Evolutionary conservation across 2,797 vertebrate genomes (phyloP).

Genomic region (Chaetodon trifasciatus): DNA sequence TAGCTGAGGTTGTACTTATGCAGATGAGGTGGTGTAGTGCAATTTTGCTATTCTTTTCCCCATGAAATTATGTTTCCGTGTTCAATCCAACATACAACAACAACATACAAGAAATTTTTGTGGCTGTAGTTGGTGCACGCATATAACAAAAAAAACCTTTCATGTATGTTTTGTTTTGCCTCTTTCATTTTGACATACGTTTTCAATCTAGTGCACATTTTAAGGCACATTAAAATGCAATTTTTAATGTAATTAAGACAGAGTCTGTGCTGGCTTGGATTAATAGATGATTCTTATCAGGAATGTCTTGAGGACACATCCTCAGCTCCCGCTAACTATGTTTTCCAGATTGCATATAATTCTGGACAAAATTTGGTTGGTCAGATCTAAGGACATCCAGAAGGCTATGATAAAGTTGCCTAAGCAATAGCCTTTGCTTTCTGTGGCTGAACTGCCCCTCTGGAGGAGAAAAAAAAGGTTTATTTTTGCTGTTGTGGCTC

Average conservation of each 20-base stretch:
- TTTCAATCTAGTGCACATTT: conserved; percentile 57
- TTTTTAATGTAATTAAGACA: conserved; percentile 56
- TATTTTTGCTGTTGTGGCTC: too few relatives aligned
- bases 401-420: too few relatives aligned
- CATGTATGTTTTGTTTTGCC: conserved; percentile 20
- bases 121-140: conserved; percentile 9
- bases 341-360: conserved; percentile 37
- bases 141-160: conserved; percentile 5
- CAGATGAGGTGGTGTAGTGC: conserved; percentile 20
- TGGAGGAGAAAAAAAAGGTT: not conserved
- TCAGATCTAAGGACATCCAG: not conserved
- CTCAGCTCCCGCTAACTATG: conserved; percentile 48
- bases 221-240: conserved; percentile 41
- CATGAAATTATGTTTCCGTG: conserved; percentile 30
- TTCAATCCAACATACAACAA: conserved; percentile 5
- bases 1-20: conserved; percentile 30
- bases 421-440: too few relatives aligned
- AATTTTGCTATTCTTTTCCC: conserved; percentile 33
- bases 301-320: conserved; percentile 65
- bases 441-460: too few relatives aligned
- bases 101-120: conserved; percentile 3
- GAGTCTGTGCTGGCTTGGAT: conserved; percentile 50
- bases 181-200: conserved; percentile 44
- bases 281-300: conserved; percentile 68
- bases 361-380: conserved; percentile 22